Evolutionary conservation across 2,113 vertebrate species (phyloP), one percentile per base, ranked within the genome.

Genomic region (Hystrix cristata): DNA sequence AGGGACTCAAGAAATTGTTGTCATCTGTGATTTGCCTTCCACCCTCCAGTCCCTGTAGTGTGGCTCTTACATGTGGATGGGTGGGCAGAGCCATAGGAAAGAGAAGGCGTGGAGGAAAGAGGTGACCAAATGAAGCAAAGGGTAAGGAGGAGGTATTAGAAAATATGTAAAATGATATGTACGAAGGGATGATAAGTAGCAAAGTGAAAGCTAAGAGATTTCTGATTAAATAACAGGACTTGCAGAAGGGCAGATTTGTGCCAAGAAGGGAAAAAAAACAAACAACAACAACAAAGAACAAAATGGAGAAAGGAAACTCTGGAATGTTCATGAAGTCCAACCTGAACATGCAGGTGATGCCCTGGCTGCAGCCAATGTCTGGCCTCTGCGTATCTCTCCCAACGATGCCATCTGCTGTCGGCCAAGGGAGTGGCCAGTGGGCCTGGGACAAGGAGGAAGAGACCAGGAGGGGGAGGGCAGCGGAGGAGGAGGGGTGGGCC

Each of bases 241-340:
- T 29, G 48, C 5, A 89, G 79, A 81, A 94, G 48, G 64, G 51
- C n/a, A 67, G 15, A 48, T 48, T 3, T 89, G 72, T 80, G 76
- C 90, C 80, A 64, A 88, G 71, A 11, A 95, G 60, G 67, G 93
- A 86, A 91, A 85, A 60, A 60, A 46, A 74, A 25, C 21, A 74
- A 74, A 12, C 25, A 74, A 74, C 3, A 46, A 27, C 13, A 46
- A 10, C 13, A 6, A 46, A 74, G 18, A 89, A 86, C 48, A 71
- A 4, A 18, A 38, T 71, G 59, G 48, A 86, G 60, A 84, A 83
- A 51, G 69, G 43, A 83, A 87, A 51, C 43, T 90, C 34, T 15
- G n/a, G 79, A 83, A 59, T 4, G 25, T 60, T 85, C n/a, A 29
- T 64, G 57, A 94, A 71, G 43, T 62, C 57, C 29, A 71, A 81